A percentile compares a stretch with the other conserved stretches of the same genome.
phyloP scores from a whole-genome alignment of 2,113 vertebrate species.

The Gallinago media region DNA sequence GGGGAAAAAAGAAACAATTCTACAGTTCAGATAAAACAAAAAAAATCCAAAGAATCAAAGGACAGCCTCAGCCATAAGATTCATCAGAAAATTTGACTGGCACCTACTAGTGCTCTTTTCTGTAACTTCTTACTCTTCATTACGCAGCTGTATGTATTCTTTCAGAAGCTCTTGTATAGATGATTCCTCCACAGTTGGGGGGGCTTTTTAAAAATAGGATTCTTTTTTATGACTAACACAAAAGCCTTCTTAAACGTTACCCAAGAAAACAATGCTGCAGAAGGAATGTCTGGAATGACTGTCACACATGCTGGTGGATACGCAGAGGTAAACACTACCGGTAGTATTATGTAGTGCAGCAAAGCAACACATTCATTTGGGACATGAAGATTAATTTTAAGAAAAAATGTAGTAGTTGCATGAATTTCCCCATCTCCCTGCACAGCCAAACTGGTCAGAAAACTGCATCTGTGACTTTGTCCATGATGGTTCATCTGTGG shows the following conservation, averaged over 20 bases:
- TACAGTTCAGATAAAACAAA: neutral
- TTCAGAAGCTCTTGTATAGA: neutral
- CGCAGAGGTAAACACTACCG: neutral
- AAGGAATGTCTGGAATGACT: conserved; percentile 56
- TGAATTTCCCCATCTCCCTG: neutral
- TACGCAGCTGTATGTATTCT: conserved; percentile 6
- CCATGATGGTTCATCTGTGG: neutral
- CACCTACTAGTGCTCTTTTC: neutral
- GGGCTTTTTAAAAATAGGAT: neutral
- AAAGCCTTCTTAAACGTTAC: neutral
- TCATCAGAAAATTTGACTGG: neutral
- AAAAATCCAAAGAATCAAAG: neutral
- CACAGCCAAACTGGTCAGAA: neutral
- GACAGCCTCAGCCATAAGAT: neutral
- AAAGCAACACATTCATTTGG: neutral
- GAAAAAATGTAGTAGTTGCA: neutral
- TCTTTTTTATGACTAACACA: neutral
- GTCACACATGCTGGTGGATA: neutral
- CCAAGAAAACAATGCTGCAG: conserved; percentile 19
- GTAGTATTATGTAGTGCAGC: neutral
- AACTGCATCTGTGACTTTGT: neutral
- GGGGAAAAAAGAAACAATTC: neutral
- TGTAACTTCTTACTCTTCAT: neutral
- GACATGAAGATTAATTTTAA: neutral
- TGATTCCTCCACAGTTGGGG: neutral